Conservation (phyloP, 2,888 invertebrate species). For the Lepidocyrtoides sp. region DNA sequence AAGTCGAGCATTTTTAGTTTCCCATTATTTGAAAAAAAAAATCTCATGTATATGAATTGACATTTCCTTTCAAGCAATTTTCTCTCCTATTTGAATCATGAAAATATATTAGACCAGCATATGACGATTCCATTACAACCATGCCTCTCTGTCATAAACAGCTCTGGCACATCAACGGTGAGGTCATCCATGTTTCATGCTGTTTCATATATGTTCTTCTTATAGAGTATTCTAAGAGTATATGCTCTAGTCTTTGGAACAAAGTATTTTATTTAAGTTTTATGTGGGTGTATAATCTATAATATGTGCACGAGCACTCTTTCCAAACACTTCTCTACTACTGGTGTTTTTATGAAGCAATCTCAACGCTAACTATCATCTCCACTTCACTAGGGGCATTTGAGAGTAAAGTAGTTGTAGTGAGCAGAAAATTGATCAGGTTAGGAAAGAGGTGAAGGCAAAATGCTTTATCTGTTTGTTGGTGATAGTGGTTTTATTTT, state of each 20-base stretch:
- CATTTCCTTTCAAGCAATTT: not conserved
- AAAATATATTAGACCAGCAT: not conserved
- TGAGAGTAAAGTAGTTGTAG: not conserved
- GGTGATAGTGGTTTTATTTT: not conserved
- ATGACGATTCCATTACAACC: not conserved
- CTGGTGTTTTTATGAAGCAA: not conserved
- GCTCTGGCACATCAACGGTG: not conserved
- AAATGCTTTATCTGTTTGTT: not conserved
- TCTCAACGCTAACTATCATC: not conserved
- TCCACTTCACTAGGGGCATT: not conserved
- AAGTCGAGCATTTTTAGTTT: not conserved
- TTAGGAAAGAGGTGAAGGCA: conserved; percentile 25
- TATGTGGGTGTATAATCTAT: conserved; percentile 26
- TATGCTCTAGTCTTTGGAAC: not conserved
- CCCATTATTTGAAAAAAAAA: not conserved
- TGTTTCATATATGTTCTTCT: no score
- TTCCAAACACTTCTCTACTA: not conserved
- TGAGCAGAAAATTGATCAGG: conserved; percentile 38
- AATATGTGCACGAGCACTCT: not conserved
- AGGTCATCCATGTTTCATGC: conserved; percentile 41
- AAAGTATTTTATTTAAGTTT: not conserved
- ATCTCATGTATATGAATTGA: not conserved
- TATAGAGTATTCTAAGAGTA: no score
- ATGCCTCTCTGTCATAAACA: conserved; percentile 1
- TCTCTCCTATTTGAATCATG: not conserved